Percentiles rank a stretch among this genome's conserved stretches.
Evolutionary conservation across 1,140 invertebrate genomes (phyloP).

Genomic region (Planococcus citri): DNA sequence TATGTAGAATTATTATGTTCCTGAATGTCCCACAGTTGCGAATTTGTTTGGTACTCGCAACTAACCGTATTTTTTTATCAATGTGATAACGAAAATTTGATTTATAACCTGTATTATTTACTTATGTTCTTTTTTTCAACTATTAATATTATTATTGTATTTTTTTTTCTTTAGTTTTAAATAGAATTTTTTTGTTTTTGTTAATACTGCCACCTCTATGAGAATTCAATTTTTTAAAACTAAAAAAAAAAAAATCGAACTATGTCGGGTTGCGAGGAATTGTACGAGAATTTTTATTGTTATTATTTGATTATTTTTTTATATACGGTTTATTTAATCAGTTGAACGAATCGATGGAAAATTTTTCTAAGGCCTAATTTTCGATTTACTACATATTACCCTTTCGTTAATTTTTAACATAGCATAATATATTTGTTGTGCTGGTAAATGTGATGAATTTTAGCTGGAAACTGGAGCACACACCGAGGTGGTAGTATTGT

Average conservation of each 20-base stretch:
- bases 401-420: not conserved
- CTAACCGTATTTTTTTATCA: slow-evolving; percentile 15
- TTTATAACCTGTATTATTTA: slow-evolving; percentile 16
- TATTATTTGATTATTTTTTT: not conserved
- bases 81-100: slow-evolving; percentile 15
- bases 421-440: not conserved
- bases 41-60: slow-evolving; percentile 10
- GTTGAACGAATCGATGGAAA: not conserved
- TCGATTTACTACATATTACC: not conserved
- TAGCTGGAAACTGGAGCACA: too few relatives aligned
- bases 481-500: not conserved
- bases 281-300: not conserved
- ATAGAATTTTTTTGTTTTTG: not conserved
- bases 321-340: not conserved
- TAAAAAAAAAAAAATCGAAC: not conserved
- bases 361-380: slow-evolving; percentile 2
- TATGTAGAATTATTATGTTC: slow-evolving; percentile 17
- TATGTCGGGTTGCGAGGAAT: not conserved
- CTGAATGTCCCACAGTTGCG: slow-evolving; percentile 15
- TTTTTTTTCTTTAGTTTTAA: slow-evolving; percentile 6
- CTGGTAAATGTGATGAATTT: not conserved
- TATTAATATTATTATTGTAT: not conserved
- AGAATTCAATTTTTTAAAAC: not conserved
- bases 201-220: slow-evolving; percentile 9
- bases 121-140: not conserved